A percentile compares a stretch with the other conserved stretches of the same genome.
Conservation (phyloP, 2,888 invertebrate species). For the Bruchidius siliquastri region DNA sequence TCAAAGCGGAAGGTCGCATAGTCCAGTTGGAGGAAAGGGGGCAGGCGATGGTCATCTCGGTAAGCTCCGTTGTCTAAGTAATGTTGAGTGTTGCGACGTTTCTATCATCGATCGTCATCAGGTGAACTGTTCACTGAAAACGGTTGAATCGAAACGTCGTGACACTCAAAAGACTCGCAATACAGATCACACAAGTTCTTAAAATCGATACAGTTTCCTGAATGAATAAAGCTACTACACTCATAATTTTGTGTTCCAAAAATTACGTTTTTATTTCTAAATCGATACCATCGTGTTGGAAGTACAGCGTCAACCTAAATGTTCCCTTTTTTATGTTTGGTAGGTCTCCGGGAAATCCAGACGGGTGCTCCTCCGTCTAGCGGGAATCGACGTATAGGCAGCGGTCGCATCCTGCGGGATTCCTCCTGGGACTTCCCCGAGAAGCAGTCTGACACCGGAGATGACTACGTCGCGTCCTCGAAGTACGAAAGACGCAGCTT, state of each 20-base stretch:
- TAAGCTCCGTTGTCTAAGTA: constrained; percentile 5
- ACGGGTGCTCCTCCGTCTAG: constrained; percentile 7
- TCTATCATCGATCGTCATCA: too few relatives aligned
- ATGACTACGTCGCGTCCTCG: constrained; percentile 24
- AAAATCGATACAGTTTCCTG: too few relatives aligned
- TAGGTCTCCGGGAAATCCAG: constrained; percentile 31
- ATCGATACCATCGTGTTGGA: too few relatives aligned
- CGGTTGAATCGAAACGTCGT: too few relatives aligned
- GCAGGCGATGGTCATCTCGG: constrained; percentile 13
- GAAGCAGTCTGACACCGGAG: constrained; percentile 20
- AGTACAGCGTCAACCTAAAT: too few relatives aligned
- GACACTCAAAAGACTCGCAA: too few relatives aligned
- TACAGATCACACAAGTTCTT: too few relatives aligned
- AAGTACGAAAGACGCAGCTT: constrained; percentile 28
- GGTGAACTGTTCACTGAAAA: too few relatives aligned
- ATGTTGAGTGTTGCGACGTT: too few relatives aligned
- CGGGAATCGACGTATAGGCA: constrained; percentile 67
- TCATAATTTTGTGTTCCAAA: too few relatives aligned
- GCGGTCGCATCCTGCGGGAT: constrained; percentile 70
- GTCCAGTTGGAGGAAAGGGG: constrained; percentile 31
- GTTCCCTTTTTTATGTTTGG: not conserved
- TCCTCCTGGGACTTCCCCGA: constrained; percentile 32
- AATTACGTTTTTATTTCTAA: too few relatives aligned
- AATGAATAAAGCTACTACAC: too few relatives aligned
- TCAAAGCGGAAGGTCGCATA: constrained; percentile 30